Percentiles rank a stretch among this genome's conserved stretches.
These are phyloP conservation scores for Ammodytes marinus DNA, from an alignment of 2,113 vertebrate genomes.

Conservation along the genomic window DNA sequence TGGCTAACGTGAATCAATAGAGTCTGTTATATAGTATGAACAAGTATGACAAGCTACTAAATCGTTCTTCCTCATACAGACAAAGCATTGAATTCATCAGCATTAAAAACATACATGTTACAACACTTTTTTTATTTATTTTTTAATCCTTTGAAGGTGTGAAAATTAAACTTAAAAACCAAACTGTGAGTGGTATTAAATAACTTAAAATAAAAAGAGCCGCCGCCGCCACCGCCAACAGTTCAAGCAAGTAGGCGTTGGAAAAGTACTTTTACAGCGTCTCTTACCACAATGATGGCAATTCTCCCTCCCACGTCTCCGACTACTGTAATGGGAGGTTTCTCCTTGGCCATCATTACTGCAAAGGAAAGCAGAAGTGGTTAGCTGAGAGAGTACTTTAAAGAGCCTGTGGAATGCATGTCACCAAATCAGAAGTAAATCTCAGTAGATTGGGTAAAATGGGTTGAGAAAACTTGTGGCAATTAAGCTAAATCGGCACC, in stretches of 20 bases:
- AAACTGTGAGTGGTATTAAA: background rate
- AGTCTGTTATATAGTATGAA: background rate
- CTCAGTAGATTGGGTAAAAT: constrained; percentile 85
- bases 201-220: background rate
- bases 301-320: constrained; percentile 98
- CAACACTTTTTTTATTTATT: no score
- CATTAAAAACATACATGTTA: no score
- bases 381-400: constrained; percentile 24
- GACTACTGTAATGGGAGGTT: constrained; percentile 97
- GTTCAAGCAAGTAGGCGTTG: background rate
- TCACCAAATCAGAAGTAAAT: constrained; percentile 31
- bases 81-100: no score
- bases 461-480: constrained; percentile 74
- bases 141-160: background rate
- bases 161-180: background rate
- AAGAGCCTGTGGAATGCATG: background rate
- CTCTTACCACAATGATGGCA: constrained; percentile 97
- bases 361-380: constrained; percentile 53
- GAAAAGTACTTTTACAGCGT: background rate
- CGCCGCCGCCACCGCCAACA: background rate
- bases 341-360: constrained; percentile 99
- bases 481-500: constrained; percentile 35
- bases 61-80: no score
- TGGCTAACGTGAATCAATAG: background rate
- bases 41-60: no score